Base-by-base conservation (phyloP, 2,888 invertebrate species). In the Napeogenes sylphis region DNA sequence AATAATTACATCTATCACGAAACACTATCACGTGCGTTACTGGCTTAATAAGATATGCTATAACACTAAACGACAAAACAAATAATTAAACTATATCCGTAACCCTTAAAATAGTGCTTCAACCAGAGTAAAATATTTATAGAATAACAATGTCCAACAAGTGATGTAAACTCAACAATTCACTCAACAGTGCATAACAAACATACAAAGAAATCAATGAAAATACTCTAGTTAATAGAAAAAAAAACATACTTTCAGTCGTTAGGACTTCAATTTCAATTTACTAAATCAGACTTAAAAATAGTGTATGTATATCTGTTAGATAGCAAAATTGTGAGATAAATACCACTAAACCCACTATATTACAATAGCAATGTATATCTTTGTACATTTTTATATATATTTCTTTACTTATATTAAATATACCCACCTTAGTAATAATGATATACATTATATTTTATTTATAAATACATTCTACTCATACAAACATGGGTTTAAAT, bases 1-100 rank as follows among this genome's bases (percentile, higher is more conserved):
- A 67, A 64, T 64, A 67, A 61, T 77, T 77, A 83, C 73, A 70
- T 80, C 80, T 85, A 87, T 87, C 87, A 88, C 87, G 84, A 81
- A 83, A 84, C 81, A 84, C 82, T 81, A 87, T 88, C 87, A 87
- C 87, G 87, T 87, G 85, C 84, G 81, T 87, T 88, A 85, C 84
- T 83, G 83, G 83, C 87, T 85, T 85, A 82, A 70, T 69, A 78
- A 81, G 79, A 86, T 86, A 88, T 88, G 86, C 85, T 76, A 83
- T 67, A 82, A 83, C 76, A 76, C 81, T 81, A 51, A 51, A 81
- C 21, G 21, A 21, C 76, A 81, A 82, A 81, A 76, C 75, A 75
- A 72, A 76, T 77, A 75, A 69, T 73, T 76, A 71, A 81, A 78
- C 73, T 81, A 81, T 80, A 72, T 85, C 90, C 89, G 75, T 88